Evolutionary conservation across 2,113 vertebrate genomes (phyloP).

Genomic region (Tretioscincus oriximinensis): DNA sequence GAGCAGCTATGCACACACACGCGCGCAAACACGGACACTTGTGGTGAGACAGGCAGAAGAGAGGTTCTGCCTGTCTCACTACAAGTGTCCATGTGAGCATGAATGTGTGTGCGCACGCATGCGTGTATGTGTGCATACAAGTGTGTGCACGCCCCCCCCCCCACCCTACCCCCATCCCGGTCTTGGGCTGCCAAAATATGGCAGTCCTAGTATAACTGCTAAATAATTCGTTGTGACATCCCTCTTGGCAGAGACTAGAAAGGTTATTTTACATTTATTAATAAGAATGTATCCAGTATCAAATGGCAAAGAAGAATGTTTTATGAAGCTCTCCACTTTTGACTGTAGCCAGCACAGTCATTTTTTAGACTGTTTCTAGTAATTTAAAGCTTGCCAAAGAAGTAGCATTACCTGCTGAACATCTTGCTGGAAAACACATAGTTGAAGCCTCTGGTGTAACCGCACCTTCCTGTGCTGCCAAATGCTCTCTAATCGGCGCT

Average conservation of each 20-base stretch:
- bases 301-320: background rate
- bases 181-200: too few relatives aligned
- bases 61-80: too few relatives aligned
- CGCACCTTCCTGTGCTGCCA: constrained; percentile 98
- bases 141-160: too few relatives aligned
- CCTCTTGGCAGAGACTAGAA: background rate
- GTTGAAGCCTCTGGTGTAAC: constrained; percentile 94
- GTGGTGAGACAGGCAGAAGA: too few relatives aligned
- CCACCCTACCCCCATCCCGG: too few relatives aligned
- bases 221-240: background rate
- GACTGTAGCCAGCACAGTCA: background rate
- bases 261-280: constrained; percentile 1
- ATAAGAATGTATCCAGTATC: background rate
- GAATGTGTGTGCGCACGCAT: too few relatives aligned
- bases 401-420: constrained; percentile 88
- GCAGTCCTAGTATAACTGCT: background rate
- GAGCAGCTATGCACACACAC: too few relatives aligned
- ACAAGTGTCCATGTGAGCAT: too few relatives aligned
- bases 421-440: constrained; percentile 98
- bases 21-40: too few relatives aligned
- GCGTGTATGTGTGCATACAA: too few relatives aligned
- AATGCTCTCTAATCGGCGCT: constrained; percentile 92
- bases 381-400: background rate
- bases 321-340: constrained; percentile 3
- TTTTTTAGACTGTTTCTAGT: constrained; percentile 2